Percentiles rank a stretch among this genome's conserved stretches.
Conservation (phyloP, 2,113 vertebrate species). For the Myrmecobius fasciatus region DNA sequence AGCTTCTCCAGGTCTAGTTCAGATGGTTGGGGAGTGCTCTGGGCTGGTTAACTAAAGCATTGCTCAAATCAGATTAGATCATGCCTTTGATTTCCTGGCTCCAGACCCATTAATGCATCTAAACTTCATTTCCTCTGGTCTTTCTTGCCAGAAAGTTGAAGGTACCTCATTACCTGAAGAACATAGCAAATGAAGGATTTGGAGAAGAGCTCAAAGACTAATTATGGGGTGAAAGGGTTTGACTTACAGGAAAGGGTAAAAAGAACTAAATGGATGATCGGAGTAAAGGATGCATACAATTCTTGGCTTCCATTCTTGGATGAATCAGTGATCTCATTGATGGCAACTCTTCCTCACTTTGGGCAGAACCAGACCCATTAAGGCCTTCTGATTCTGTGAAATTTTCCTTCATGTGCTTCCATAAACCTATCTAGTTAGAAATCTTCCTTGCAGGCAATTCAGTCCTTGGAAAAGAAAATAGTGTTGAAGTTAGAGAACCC, state of each 20-base stretch:
- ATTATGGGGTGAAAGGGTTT: neutral
- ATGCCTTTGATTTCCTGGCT: neutral
- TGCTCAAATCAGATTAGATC: neutral
- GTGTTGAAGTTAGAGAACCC: neutral
- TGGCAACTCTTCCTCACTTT: neutral
- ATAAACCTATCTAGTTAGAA: neutral
- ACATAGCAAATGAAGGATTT: slow-evolving; percentile 5
- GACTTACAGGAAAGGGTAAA: neutral
- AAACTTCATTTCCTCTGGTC: neutral
- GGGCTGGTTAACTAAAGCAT: neutral
- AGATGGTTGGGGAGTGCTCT: neutral
- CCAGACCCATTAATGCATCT: neutral
- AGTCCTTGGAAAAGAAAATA: neutral
- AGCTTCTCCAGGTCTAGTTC: slow-evolving; percentile 5
- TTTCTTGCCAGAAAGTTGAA: neutral
- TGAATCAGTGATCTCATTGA: neutral
- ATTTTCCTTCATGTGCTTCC: neutral
- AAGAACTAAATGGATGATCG: slow-evolving; percentile 1
- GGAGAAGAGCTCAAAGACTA: neutral
- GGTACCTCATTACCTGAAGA: slow-evolving; percentile 20
- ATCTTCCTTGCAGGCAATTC: neutral
- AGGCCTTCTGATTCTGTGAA: neutral
- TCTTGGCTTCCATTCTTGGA: neutral
- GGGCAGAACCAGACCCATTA: neutral
- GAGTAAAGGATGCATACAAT: neutral